Evolutionary conservation across 2,888 invertebrate species (phyloP).

Genomic region (Phyllotreta striolata): DNA sequence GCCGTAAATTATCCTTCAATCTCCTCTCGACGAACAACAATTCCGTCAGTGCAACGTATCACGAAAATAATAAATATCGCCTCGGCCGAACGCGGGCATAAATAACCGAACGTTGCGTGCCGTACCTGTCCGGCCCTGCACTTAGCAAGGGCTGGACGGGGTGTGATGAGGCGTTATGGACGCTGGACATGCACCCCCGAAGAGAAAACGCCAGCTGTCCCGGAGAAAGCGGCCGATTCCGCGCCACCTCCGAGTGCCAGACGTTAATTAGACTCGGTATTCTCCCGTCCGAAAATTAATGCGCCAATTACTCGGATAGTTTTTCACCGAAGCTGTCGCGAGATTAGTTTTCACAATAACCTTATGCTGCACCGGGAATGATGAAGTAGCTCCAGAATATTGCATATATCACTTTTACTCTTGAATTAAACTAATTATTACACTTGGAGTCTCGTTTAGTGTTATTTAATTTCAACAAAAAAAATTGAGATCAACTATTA

Average conservation of each 20-base stretch:
- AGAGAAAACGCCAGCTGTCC: constrained; percentile 51
- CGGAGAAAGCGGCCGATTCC: constrained; percentile 43
- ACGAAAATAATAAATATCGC: constrained; percentile 34
- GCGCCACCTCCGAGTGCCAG: constrained; percentile 45
- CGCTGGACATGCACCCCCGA: constrained; percentile 52
- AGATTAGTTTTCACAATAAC: too few relatives aligned
- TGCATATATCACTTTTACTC: too few relatives aligned
- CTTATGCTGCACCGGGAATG: too few relatives aligned
- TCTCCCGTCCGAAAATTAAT: constrained; percentile 13
- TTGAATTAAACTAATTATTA: too few relatives aligned
- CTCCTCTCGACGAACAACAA: constrained; percentile 30
- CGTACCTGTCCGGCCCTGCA: constrained; percentile 48
- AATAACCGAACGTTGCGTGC: constrained; percentile 48
- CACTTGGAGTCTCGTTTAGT: too few relatives aligned
- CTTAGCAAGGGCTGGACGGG: constrained; percentile 50
- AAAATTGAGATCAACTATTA: too few relatives aligned
- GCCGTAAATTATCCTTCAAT: constrained; percentile 21
- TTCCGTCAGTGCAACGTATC: constrained; percentile 30
- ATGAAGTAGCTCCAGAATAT: too few relatives aligned
- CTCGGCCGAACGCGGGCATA: constrained; percentile 38
- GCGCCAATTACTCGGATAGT: background rate
- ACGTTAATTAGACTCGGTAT: constrained; percentile 25
- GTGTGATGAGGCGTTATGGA: constrained; percentile 50
- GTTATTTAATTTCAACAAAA: too few relatives aligned
- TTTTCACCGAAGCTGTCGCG: too few relatives aligned